Conservation (phyloP, 2,888 invertebrate genomes). For the Tupiocoris notatus region DNA sequence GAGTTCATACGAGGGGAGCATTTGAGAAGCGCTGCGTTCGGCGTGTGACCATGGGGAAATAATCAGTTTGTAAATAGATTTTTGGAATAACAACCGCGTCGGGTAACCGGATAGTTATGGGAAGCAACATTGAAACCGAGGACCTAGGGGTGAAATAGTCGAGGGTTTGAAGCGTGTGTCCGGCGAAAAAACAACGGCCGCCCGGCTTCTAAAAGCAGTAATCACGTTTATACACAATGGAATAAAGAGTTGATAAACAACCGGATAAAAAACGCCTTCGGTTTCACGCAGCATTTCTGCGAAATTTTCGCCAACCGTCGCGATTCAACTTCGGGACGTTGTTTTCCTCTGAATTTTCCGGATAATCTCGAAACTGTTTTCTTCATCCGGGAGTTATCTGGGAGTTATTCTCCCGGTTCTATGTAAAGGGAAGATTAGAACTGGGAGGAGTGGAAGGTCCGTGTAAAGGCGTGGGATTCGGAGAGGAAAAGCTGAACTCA, state of each 20-base stretch:
- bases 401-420: neutral
- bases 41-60: neutral
- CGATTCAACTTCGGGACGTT: no score
- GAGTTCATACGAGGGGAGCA: no score
- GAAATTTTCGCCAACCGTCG: no score
- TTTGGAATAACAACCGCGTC: neutral
- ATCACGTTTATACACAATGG: neutral
- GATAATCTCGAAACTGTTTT: neutral
- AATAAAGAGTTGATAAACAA: neutral
- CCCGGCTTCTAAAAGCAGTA: neutral
- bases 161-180: neutral
- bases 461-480: neutral
- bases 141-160: neutral
- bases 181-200: neutral
- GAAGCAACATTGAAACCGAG: neutral
- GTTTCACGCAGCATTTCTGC: no score
- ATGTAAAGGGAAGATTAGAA: neutral
- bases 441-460: neutral
- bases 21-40: no score
- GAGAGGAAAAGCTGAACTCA: neutral
- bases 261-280: no score
- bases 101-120: neutral
- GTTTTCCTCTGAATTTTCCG: no score
- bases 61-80: neutral
- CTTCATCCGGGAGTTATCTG: no score